Conservation (phyloP, 2,113 vertebrate species). For the Accipiter virgatus region DNA sequence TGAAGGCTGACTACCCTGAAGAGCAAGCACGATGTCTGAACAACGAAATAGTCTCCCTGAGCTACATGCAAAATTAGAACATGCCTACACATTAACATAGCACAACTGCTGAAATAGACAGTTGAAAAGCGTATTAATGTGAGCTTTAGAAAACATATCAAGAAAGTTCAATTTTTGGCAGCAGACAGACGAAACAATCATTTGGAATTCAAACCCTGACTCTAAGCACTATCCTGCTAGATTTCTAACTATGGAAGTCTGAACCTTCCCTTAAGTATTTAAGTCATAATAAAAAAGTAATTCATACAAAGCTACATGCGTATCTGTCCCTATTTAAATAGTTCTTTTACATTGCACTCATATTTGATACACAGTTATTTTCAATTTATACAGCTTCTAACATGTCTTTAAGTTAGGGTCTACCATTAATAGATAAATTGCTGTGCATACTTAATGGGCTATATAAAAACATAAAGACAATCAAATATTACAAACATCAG, state of each 20-base stretch:
- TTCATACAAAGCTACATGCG: neutral
- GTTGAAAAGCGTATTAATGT: slow-evolving; percentile 1
- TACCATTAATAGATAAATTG: neutral
- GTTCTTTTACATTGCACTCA: neutral
- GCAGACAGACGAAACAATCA: slow-evolving; percentile 34
- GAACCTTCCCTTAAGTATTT: neutral
- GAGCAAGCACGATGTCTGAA: neutral
- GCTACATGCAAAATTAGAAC: slow-evolving; percentile 32
- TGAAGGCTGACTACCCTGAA: neutral
- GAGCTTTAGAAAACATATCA: slow-evolving; percentile 16
- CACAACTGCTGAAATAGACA: slow-evolving; percentile 26
- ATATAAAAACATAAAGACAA: neutral
- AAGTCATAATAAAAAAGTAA: neutral
- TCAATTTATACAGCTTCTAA: neutral
- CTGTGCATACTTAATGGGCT: neutral
- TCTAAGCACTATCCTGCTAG: neutral
- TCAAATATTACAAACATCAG: neutral
- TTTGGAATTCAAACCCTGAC: slow-evolving; percentile 17
- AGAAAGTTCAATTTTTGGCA: slow-evolving; percentile 28
- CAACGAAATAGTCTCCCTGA: neutral
- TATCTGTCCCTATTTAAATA: neutral
- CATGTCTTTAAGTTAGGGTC: neutral
- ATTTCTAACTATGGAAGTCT: neutral
- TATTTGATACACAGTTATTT: neutral
- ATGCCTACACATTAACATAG: slow-evolving; percentile 31